Percentiles rank a stretch among this genome's conserved stretches.
Conservation (phyloP, 1,140 invertebrate genomes). For the Diploscapter pachys region DNA sequence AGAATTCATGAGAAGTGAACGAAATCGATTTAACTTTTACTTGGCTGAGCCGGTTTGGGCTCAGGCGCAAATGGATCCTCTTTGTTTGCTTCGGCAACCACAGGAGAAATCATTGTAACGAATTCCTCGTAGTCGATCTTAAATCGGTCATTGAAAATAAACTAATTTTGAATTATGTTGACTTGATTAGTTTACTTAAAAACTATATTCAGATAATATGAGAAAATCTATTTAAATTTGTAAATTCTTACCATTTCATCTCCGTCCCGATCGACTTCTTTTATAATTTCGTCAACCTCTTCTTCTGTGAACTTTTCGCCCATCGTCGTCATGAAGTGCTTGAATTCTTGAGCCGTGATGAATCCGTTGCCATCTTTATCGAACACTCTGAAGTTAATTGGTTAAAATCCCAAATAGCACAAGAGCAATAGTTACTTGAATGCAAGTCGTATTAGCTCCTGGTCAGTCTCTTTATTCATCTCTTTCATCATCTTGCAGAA, state of each 20-base stretch:
- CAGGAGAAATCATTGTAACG: slow-evolving; percentile 54
- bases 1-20: too few relatives aligned
- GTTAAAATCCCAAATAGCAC: neutral
- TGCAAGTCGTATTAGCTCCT: slow-evolving; percentile 57
- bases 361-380: slow-evolving; percentile 58
- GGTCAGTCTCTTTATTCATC: slow-evolving; percentile 59
- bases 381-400: slow-evolving; percentile 49
- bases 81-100: slow-evolving; percentile 54
- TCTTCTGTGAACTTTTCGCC: slow-evolving; percentile 59
- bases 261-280: slow-evolving; percentile 57
- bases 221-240: slow-evolving; percentile 2
- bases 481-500: slow-evolving; percentile 60
- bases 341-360: slow-evolving; percentile 58
- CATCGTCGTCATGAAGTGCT: slow-evolving; percentile 59
- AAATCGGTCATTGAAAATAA: slow-evolving; percentile 10
- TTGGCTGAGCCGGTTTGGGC: slow-evolving; percentile 14
- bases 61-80: slow-evolving; percentile 45
- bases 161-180: slow-evolving; percentile 9
- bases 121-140: slow-evolving; percentile 59
- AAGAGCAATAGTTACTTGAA: slow-evolving; percentile 47
- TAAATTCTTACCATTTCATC: slow-evolving; percentile 49
- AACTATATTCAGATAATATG: neutral
- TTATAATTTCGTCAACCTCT: slow-evolving; percentile 58
- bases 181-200: neutral
- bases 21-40: too few relatives aligned